A percentile compares a stretch with the other conserved stretches of the same genome.
Evolutionary conservation across 2,888 invertebrate species (phyloP).

Genomic region (Acleris cristana): DNA sequence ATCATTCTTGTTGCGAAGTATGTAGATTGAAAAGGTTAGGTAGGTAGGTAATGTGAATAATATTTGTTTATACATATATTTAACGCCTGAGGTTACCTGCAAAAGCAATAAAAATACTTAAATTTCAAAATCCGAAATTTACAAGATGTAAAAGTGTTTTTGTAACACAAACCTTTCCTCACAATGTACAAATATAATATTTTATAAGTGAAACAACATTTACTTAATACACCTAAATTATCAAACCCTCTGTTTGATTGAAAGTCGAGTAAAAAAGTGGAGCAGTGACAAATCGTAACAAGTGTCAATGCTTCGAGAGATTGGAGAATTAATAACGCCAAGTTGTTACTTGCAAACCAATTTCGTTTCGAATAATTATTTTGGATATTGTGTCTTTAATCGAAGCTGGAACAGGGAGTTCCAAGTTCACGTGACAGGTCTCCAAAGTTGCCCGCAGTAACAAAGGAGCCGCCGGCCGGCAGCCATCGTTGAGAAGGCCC

Average conservation of each 20-base stretch:
- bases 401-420: slow-evolving; percentile 49
- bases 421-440: slow-evolving; percentile 59
- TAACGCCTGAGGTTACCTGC: too few species aligned
- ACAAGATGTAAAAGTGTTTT: too few species aligned
- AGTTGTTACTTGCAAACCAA: slow-evolving; percentile 13
- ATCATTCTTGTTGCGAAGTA: too few species aligned
- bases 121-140: too few species aligned
- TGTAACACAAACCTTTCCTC: too few species aligned
- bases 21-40: too few species aligned
- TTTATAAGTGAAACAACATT: too few species aligned
- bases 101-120: too few species aligned
- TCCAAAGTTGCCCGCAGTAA: slow-evolving; percentile 50
- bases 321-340: not conserved
- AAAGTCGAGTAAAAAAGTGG: not conserved
- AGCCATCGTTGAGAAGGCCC: slow-evolving; percentile 46
- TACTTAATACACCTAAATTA: not conserved
- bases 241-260: not conserved
- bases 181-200: too few species aligned
- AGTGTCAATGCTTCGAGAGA: slow-evolving; percentile 7
- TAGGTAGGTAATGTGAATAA: too few species aligned
- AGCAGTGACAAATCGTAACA: not conserved
- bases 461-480: slow-evolving; percentile 47
- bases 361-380: slow-evolving; percentile 37
- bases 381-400: slow-evolving; percentile 49
- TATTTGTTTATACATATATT: too few species aligned